phyloP scores from a whole-genome alignment of 2,113 vertebrate genomes.

The Equus quagga region DNA sequence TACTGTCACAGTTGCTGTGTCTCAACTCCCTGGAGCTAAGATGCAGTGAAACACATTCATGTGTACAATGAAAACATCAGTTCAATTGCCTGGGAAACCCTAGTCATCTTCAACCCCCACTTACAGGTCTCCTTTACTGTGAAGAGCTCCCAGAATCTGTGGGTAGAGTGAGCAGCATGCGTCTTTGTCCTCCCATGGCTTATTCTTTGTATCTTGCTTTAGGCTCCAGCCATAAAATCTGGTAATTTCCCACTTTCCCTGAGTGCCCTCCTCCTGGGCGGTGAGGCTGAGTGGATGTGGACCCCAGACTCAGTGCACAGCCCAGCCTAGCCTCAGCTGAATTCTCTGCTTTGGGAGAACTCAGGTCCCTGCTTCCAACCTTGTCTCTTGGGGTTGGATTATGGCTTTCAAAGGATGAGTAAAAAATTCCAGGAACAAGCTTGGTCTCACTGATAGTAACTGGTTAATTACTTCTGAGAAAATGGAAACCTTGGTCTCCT shows the following conservation, averaged over 20 bases:
- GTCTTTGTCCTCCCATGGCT: background rate
- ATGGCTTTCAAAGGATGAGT: constrained; percentile 57
- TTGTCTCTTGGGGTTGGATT: background rate
- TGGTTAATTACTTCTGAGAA: constrained; percentile 76
- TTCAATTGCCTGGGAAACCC: background rate
- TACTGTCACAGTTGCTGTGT: background rate
- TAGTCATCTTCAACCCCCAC: background rate
- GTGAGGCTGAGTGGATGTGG: background rate
- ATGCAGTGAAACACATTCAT: background rate
- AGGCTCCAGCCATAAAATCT: background rate
- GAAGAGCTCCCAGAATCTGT: background rate
- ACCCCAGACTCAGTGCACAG: background rate
- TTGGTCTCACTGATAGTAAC: constrained; percentile 44
- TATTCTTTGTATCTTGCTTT: background rate
- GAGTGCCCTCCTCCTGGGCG: background rate
- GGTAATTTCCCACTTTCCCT: background rate
- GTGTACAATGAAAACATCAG: background rate
- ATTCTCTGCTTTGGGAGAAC: background rate
- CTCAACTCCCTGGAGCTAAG: background rate
- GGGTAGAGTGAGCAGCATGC: too few relatives aligned
- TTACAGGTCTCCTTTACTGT: background rate
- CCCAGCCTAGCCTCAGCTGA: background rate
- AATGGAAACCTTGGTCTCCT: constrained; percentile 76
- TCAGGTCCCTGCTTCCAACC: background rate
- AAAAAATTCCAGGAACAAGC: constrained; percentile 66